Conservation (phyloP, 2,888 invertebrate genomes). For the Drosophila histrio region DNA sequence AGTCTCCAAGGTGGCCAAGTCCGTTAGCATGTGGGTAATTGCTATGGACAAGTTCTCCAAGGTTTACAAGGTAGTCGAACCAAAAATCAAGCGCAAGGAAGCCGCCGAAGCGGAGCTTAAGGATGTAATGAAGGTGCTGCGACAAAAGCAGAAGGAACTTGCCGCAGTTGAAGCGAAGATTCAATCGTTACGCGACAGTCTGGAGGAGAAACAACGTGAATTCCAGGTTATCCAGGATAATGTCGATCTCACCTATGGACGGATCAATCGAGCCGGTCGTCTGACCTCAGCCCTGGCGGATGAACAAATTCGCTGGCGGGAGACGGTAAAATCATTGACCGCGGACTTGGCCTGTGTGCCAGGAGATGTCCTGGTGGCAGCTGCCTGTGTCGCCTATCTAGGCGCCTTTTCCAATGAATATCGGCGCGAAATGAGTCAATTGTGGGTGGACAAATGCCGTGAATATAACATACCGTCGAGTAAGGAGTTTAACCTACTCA, state of each 20-base stretch:
- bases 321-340: constrained; percentile 88
- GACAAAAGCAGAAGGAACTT: constrained; percentile 92
- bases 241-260: constrained; percentile 90
- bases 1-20: constrained; percentile 94
- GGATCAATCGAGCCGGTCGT: constrained; percentile 92
- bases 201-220: constrained; percentile 90
- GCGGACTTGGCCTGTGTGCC: constrained; percentile 89
- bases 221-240: constrained; percentile 90
- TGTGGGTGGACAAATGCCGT: constrained; percentile 89
- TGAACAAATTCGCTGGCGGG: constrained; percentile 93
- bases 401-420: constrained; percentile 94
- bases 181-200: constrained; percentile 85
- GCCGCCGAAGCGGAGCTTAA: constrained; percentile 91
- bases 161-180: constrained; percentile 91
- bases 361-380: constrained; percentile 94
- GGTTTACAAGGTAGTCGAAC: constrained; percentile 94
- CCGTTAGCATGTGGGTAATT: constrained; percentile 96
- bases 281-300: constrained; percentile 94
- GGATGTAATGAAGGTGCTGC: constrained; percentile 90
- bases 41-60: constrained; percentile 95
- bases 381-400: constrained; percentile 95
- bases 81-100: constrained; percentile 91
- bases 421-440: constrained; percentile 87
- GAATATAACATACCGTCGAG: constrained; percentile 90
- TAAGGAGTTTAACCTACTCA: constrained; percentile 88